Evolutionary conservation across 2,888 invertebrate species (phyloP), one percentile per base, ranked within the genome.

Genomic region (Thereva unica): DNA sequence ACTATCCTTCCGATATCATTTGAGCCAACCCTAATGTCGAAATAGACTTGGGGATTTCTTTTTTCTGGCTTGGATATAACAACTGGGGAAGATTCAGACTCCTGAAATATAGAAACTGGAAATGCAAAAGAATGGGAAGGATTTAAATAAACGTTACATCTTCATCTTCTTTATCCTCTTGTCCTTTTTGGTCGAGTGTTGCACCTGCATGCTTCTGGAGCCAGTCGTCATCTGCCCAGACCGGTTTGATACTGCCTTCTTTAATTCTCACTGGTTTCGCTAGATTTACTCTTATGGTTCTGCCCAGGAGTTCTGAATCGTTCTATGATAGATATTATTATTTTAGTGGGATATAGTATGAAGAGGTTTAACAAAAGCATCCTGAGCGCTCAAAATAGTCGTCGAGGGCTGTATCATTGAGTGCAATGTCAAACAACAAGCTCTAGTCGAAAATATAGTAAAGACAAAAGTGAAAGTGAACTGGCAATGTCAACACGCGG

Each of bases 211-310:
- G 97, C 77, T 95, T 92, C 78, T 95, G 95, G n/a, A 99, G 81
- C 99, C 99, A 99, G 59, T 88, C 87, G 79, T 99, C 99, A 77
- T 98, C 98, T 0, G 97, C 92, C 99, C 99, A 99, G 2, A 99
- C 97, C 2, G 97, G 93, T 71, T 93, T 86, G 0, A 93, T 92
- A 6, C 94, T 95, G 35, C 97, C 95, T 83, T 98, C 97, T 78
- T 95, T 97, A 64, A 97, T 92, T 73, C 94, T 89, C 78, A 97
- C 95, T 3, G 99, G 98, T 74, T 97, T 96, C 3, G 99, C 99
- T 72, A 98, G 86, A 80, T 99, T 99, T 0, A 97, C 97, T 73
- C 97, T 85, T 72, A 98, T 91, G 42, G 97, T 97, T 71, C 96
- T 86, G 0, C 99, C 99, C 84, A 95, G 98, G 45, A 99, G 83